Base-by-base conservation (phyloP, 2,888 invertebrate genomes). In the Brassicogethes aeneus region DNA sequence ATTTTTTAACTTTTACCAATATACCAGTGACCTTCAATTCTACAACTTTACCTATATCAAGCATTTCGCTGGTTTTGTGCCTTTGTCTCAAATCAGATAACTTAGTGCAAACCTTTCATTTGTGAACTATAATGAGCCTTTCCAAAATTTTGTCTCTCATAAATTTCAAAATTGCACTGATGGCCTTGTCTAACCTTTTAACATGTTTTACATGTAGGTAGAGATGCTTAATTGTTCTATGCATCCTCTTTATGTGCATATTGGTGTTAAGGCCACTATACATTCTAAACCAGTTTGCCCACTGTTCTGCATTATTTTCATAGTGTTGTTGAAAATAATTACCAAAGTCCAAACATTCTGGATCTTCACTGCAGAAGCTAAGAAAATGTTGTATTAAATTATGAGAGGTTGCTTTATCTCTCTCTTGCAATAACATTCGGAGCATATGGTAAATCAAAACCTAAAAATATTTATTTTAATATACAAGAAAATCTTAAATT, bases 181-280 rank as follows among this genome's bases (percentile, higher is more conserved):
- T 33, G 3, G 45, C 44, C 38, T 46, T 52, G 16, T 53, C 53
- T 3, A 54, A 41, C 29, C 51, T 32, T 35, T 55, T 53, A 5
- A 45, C 46, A 17, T 40, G 45, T 37, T 50, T 52, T 14, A 54
- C 54, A 7, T 48, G 38, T 10, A 56, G 30, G 37, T 53, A 55
- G 5, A 48, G 37, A 39, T 54, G 43, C 34, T 53, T 54, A 3
- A 56, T 13, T 1, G 43, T 47, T 23, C 45, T 45, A 37, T 55
- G 54, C 49, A 57, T 50, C 1, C 42, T 41, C 42, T 57, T 57
- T 8, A 56, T 16, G 35, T 53, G 47, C 46, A 52, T 54, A 38
- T 56, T 55, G 2, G 48, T 49, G 36, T 57, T 56, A 2, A 57
- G 23, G 3, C 52, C 53, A 33, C 35, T 36, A 31, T 53, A 34